These are phyloP conservation scores for Ploceus nigricollis DNA, from an alignment of 2,113 vertebrate genomes.

Conservation along the genomic window DNA sequence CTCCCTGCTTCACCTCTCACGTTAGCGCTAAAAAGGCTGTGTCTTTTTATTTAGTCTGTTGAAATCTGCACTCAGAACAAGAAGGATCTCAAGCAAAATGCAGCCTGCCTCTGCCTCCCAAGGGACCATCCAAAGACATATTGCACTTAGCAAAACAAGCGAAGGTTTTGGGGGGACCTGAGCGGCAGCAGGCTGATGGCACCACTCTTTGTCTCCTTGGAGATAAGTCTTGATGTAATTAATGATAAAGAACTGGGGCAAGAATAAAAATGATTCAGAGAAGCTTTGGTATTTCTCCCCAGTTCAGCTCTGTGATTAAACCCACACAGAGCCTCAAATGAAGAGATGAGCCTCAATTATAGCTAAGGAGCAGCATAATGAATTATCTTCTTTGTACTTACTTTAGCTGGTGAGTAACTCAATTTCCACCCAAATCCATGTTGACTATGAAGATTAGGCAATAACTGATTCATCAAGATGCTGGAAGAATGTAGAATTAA, in stretches of 20 bases:
- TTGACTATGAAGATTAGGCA: neutral
- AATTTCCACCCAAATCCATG: neutral
- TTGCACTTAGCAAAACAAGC: neutral
- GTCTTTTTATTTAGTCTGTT: neutral
- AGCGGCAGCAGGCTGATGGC: neutral
- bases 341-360: slow-evolving; percentile 14
- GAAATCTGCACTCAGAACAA: neutral
- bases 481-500: neutral
- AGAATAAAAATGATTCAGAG: slow-evolving; percentile 56
- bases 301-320: slow-evolving; percentile 28
- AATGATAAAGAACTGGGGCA: neutral
- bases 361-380: slow-evolving; percentile 22
- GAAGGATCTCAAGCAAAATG: neutral
- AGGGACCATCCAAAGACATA: fast-evolving
- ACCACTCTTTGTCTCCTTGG: slow-evolving; percentile 7
- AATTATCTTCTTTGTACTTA: neutral
- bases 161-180: neutral
- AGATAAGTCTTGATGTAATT: slow-evolving; percentile 23
- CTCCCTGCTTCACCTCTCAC: neutral
- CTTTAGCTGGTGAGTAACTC: slow-evolving; percentile 38
- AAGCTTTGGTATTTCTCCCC: neutral
- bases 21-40: neutral
- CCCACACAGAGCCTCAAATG: slow-evolving; percentile 18
- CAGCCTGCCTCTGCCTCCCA: neutral
- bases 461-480: neutral